phyloP scores from a whole-genome alignment of 1,140 invertebrate species.

The Oncopeltus fasciatus region DNA sequence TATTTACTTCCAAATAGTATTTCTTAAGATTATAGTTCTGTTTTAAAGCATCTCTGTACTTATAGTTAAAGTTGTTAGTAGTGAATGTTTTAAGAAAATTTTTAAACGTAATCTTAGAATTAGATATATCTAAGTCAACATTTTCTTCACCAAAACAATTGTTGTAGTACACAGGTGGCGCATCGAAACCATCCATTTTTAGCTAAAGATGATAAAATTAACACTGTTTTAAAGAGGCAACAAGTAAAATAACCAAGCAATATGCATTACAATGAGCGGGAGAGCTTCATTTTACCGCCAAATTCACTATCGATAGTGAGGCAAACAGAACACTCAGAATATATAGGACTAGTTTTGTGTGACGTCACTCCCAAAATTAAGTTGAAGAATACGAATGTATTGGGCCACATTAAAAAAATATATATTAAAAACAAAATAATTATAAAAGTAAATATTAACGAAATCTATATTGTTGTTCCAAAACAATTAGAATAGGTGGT shows the following conservation, averaged over 20 bases:
- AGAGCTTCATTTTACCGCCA: neutral
- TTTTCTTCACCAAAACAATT: neutral
- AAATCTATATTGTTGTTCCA: no score
- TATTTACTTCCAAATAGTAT: slow-evolving; percentile 82
- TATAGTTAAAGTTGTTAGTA: neutral
- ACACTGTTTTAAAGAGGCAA: neutral
- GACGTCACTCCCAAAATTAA: no score
- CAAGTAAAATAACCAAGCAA: neutral
- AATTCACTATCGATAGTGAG: no score
- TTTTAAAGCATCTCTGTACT: slow-evolving; percentile 41
- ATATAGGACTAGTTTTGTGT: no score
- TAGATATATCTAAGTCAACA: neutral
- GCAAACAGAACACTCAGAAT: no score
- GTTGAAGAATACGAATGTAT: no score
- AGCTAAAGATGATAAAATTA: neutral
- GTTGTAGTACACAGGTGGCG: neutral
- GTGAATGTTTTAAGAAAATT: neutral
- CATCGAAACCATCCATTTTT: neutral
- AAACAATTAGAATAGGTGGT: no score
- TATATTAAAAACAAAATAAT: no score
- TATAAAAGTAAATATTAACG: no score
- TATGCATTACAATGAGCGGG: neutral
- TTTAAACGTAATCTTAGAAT: neutral
- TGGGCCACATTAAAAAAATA: no score
- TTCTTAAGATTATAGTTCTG: slow-evolving; percentile 83